These are phyloP conservation scores for Lepidocolaptes lacrymiger DNA, from an alignment of 2,797 vertebrate species.

Conservation along the genomic window DNA sequence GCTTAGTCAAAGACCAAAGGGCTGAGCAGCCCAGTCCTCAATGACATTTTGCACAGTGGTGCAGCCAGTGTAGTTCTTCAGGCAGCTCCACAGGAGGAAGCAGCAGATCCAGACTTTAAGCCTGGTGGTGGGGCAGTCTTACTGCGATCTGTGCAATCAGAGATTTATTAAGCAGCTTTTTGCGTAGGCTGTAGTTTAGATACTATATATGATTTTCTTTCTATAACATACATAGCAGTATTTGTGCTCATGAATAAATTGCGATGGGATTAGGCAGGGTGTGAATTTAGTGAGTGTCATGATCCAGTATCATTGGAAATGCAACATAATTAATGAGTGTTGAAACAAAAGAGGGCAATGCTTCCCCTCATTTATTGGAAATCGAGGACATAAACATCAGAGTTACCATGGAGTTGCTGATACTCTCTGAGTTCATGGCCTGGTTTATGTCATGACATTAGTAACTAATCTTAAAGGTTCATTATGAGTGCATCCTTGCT, in stretches of 20 bases:
- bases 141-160: neutral
- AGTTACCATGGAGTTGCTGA: neutral
- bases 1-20: neutral
- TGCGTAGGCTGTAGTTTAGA: accelerated
- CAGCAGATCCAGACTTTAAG: neutral
- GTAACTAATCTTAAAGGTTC: slow-evolving; percentile 17
- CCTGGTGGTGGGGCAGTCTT: neutral
- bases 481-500: neutral
- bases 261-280: neutral
- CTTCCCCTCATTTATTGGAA: neutral
- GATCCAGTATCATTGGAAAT: slow-evolving; percentile 10
- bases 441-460: slow-evolving; percentile 18
- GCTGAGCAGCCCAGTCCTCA: neutral
- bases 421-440: neutral
- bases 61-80: neutral
- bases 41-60: neutral
- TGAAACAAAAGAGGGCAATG: neutral
- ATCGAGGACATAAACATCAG: slow-evolving; percentile 13
- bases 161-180: neutral
- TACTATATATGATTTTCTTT: neutral
- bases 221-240: neutral
- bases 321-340: slow-evolving; percentile 19
- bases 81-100: neutral
- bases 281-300: neutral
- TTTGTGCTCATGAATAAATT: neutral